Evolutionary conservation across 2,797 vertebrate genomes (phyloP).

Genomic region (Siniperca scherzeri): DNA sequence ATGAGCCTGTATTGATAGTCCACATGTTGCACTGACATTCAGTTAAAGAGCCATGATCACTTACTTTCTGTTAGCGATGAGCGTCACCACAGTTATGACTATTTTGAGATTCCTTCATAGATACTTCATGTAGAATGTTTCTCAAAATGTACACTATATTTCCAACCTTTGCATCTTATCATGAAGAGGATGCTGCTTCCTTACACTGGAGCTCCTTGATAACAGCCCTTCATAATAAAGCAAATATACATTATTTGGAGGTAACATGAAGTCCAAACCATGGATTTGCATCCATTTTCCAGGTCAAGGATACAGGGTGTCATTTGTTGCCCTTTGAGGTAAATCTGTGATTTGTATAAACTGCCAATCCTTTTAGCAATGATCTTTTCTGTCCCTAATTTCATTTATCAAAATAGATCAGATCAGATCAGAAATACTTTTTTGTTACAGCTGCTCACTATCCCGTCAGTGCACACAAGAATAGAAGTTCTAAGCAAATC

Average conservation of each 20-base stretch:
- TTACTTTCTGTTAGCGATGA: neutral
- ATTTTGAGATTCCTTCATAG: neutral
- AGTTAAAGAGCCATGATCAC: constrained; percentile 1
- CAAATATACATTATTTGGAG: neutral
- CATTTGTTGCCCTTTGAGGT: neutral
- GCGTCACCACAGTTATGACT: neutral
- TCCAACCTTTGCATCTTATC: neutral
- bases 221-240: neutral
- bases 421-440: too few relatives aligned
- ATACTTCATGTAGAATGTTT: neutral
- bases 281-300: neutral
- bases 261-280: neutral
- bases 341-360: neutral
- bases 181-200: neutral
- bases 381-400: neutral
- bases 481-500: too few relatives aligned
- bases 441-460: too few relatives aligned
- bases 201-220: neutral
- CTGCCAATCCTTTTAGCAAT: neutral
- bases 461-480: too few relatives aligned
- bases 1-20: constrained; percentile 33
- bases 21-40: constrained; percentile 6
- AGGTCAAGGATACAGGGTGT: neutral
- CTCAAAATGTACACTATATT: neutral
- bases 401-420: too few relatives aligned